Base-by-base conservation (phyloP, 2,113 vertebrate species). In the Hemichromis elongatus region DNA sequence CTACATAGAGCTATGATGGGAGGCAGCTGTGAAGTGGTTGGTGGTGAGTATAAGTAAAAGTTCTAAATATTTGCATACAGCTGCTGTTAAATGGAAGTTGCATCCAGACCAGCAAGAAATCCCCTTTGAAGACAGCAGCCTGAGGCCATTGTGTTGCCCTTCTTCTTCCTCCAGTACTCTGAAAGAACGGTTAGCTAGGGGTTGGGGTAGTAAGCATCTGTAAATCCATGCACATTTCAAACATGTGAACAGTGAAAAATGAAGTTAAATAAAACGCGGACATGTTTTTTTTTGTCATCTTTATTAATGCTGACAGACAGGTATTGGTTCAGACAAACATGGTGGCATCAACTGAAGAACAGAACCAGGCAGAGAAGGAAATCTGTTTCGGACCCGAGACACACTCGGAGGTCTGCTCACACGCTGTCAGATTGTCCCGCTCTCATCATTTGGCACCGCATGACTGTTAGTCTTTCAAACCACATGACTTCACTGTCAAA, bases 261-360 rank as follows among this genome's bases (percentile, higher is more conserved):
- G 2, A 28, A 12, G 14, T 30, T 1, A 19, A 50, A 75, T n/a
- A 50, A 30, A 75, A 13, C 11, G 28, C 9, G 5, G 18, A 4
- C 4, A 16, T 53, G 52, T 35, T 2, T 24, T 21, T 16, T 11
- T 30, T 86, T 30, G 78, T 87, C 84, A 81, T 93, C 70, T 75
- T 94, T 78, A 79, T 85, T 88, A 87, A 93, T 87, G 84, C 90
- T 89, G 89, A 94, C 89, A 92, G 85, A 91, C 89, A 84, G 79
- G 63, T 68, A 83, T 55, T 56, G 87, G 54, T 90, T 92, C 82
- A 89, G 85, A 93, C 92, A 84, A 87, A 93, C 81, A 83, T 77
- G 85, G 88, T 77, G 91, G 80, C 88, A 78, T 84, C 84, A 47
- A 78, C 85, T 50, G 59, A 81, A 84, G 86, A 88, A 82, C 79